Evolutionary conservation across 2,113 vertebrate species (phyloP), one percentile per base, ranked within the genome.

Genomic region (Himantopus leucocephalus): DNA sequence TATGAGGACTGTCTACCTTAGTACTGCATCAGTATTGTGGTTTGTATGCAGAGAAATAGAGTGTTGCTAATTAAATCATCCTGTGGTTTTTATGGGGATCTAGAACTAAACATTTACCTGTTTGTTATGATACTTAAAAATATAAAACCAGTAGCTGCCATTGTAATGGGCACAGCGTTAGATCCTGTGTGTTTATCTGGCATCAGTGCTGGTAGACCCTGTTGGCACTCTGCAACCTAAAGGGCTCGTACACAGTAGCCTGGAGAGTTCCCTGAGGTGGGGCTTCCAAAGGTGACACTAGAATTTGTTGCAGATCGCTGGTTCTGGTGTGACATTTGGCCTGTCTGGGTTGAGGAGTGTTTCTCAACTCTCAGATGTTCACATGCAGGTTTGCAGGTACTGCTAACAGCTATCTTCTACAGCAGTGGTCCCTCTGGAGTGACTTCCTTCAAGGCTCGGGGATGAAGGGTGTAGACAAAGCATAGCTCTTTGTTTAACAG

Each of bases 331-430:
- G 47, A 14, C 2, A 0, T 60, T 83, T 50, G 35, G 37, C 24
- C 39, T 7, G 2, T 23, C 48, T 75, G 39, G 16, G 39, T 70
- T 7, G 2, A 59, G 48, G 30, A 45, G 26, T 41, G 12, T 68
- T 88, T 48, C 74, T 59, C 34, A 37, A 8, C 17, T 52, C 53
- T 58, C 68, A 19, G 53, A 11, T 52, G 21, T 50, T 29, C n/a
- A 11, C 0, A 0, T 39, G 29, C 30, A 55, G 16, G 55, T 62
- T n/a, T 62, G 60, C 48, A 24, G 45, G 2, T 53, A 12, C 37
- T 58, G n/a, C 37, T 39, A 30, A 41, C 50, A n/a, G 53, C 6
- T n/a, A 30, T 47, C 34, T 68, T 32, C 47, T 9, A 9, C 37
- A 39, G 5, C 19, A 43, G 34, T 20, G 48, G 17, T 53, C 2